phyloP scores from a whole-genome alignment of 2,888 invertebrate genomes.

The Scrobipalpa costella region DNA sequence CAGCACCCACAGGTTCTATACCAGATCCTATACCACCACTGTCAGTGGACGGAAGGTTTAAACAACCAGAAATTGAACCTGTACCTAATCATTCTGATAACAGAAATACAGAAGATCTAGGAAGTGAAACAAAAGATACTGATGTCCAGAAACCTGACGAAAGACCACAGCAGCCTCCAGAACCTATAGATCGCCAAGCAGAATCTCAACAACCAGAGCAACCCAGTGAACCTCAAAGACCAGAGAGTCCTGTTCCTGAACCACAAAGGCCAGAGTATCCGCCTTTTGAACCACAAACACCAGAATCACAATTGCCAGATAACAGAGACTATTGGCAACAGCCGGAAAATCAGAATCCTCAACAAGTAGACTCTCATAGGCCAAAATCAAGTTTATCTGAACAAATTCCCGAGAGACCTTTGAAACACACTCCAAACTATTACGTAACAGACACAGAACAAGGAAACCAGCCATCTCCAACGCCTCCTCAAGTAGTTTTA shows the following conservation, averaged over 20 bases:
- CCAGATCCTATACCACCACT: conserved; percentile 24
- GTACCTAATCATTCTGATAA: not conserved
- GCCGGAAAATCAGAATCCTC: conserved; percentile 33
- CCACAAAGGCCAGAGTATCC: conserved; percentile 25
- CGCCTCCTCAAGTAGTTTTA: conserved; percentile 38
- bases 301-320: conserved; percentile 7
- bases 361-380: conserved; percentile 14
- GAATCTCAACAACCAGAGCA: conserved; percentile 21
- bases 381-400: conserved; percentile 19
- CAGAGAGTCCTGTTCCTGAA: conserved; percentile 31
- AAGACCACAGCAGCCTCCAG: conserved; percentile 25
- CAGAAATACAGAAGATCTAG: conserved; percentile 1
- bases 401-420: not conserved
- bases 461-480: not conserved
- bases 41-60: not conserved
- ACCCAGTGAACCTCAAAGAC: conserved; percentile 30
- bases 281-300: conserved; percentile 3
- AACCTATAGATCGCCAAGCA: no score
- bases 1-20: conserved; percentile 30
- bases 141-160: conserved; percentile 23
- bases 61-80: not conserved
- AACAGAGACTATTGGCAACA: conserved; percentile 31
- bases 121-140: not conserved
- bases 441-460: conserved; percentile 24
- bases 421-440: conserved; percentile 6